phyloP scores from a whole-genome alignment of 2,797 vertebrate species.

The Enteromius fasciolatus region DNA sequence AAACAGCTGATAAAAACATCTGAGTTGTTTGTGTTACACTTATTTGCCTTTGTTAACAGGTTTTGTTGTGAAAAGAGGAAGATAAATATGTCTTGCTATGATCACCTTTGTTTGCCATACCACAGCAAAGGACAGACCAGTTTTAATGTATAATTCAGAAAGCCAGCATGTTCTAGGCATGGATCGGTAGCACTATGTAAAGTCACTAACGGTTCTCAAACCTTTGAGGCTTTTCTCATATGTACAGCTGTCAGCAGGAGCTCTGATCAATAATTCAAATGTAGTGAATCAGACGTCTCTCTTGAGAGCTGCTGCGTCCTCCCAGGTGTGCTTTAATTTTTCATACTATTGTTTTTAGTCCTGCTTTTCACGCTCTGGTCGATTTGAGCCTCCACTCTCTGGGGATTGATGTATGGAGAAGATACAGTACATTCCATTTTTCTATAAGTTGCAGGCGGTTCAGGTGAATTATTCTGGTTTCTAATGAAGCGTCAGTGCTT shows the following conservation, averaged over 20 bases:
- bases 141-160: constrained; percentile 45
- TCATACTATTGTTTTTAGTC: constrained; percentile 44
- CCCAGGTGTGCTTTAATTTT: constrained; percentile 50
- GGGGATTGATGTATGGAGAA: constrained; percentile 21
- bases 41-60: background rate
- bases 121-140: background rate
- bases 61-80: background rate
- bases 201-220: constrained; percentile 13
- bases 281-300: constrained; percentile 50
- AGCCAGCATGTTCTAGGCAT: constrained; percentile 9
- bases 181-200: constrained; percentile 25
- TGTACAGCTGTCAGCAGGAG: constrained; percentile 18
- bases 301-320: constrained; percentile 30
- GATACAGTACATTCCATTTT: background rate
- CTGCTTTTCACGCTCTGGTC: background rate
- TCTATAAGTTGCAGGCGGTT: background rate
- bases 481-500: background rate
- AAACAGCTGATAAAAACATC: background rate
- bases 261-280: constrained; percentile 70
- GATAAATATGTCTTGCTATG: constrained; percentile 1
- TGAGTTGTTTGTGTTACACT: background rate
- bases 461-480: background rate
- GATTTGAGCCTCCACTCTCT: constrained; percentile 9
- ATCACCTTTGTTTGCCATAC: background rate
- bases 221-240: constrained; percentile 11